Evolutionary conservation across 2,888 invertebrate genomes (phyloP), one percentile per base, ranked within the genome.

Genomic region (Ichneumoninae sp.): DNA sequence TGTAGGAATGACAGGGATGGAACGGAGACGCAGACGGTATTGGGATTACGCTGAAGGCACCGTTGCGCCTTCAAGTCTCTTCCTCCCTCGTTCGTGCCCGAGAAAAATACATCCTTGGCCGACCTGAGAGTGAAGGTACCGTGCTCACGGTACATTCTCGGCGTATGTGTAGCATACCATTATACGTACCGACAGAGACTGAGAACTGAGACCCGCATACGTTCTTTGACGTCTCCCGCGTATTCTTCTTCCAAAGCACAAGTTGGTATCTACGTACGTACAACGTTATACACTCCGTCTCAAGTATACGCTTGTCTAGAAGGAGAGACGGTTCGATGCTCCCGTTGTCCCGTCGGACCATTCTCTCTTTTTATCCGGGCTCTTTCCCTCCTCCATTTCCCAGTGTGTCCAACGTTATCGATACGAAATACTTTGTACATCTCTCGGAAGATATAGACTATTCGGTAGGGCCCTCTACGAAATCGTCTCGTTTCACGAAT

Each of bases 401-500:
- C 74, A 57, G 71, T 60, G 83, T 66, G 71, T 68, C 80, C 68
- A 22, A 52, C 40, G 74, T 83, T 76, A 81, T 82, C 77, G 74
- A 85, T 83, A 66, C 75, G 79, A 26, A 78, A 83, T 83, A 75
- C 83, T 70, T 71, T 75, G 66, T 83, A 79, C 79, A 79, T 75
- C 30, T 75, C 77, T 52, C n/a, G 13, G 69, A 65, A 33, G 75
- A 78, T 83, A 79, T 83, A 74, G 70, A 66, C 57, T 47, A 79
- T 74, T 52, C 54, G 47, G 63, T 73, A 19, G n/a, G 30, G 30
- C 57, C 26, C 54, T 54, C 33, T 22, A 40, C 44, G 33, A 33
- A 22, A 75, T 79, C 73, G 30, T 68, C 78, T 71, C 74, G 60
- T 83, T 65, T 74, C 78, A 47, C 74, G 79, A 83, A 57, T 83